phyloP scores from a whole-genome alignment of 2,888 invertebrate genomes.

The Tipula vernalis region DNA sequence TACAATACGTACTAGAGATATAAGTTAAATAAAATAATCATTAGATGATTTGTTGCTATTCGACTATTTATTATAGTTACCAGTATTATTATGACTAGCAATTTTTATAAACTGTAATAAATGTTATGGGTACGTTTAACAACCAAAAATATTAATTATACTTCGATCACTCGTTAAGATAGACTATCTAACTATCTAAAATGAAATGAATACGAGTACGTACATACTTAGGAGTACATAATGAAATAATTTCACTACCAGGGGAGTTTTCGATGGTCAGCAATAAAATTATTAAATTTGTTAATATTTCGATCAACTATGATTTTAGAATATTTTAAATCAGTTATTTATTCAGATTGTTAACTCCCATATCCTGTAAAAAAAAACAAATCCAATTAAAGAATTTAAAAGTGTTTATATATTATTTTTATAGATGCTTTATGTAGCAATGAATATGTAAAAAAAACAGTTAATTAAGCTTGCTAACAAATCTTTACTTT shows the following conservation, averaged over 20 bases:
- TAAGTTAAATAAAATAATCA: neutral
- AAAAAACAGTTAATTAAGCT: too few relatives aligned
- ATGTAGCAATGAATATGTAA: too few relatives aligned
- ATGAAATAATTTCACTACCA: neutral
- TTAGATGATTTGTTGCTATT: neutral
- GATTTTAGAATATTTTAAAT: too few relatives aligned
- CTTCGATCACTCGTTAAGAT: neutral
- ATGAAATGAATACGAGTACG: neutral
- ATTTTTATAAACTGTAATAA: neutral
- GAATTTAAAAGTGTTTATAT: too few relatives aligned
- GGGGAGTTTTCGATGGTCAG: neutral
- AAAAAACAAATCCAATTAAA: too few relatives aligned
- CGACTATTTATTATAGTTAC: neutral
- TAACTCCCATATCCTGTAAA: too few relatives aligned
- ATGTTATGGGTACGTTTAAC: neutral
- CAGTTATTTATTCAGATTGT: too few relatives aligned
- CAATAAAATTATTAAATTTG: too few relatives aligned
- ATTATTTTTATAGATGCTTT: too few relatives aligned
- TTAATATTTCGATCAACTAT: too few relatives aligned
- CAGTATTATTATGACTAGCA: neutral
- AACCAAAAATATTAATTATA: neutral
- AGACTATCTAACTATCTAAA: neutral
- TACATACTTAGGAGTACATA: too few relatives aligned
- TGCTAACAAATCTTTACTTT: too few relatives aligned
- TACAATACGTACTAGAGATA: neutral